Percentiles rank a stretch among this genome's conserved stretches.
Evolutionary conservation across 2,113 vertebrate species (phyloP).

Genomic region (Albula glossodonta): DNA sequence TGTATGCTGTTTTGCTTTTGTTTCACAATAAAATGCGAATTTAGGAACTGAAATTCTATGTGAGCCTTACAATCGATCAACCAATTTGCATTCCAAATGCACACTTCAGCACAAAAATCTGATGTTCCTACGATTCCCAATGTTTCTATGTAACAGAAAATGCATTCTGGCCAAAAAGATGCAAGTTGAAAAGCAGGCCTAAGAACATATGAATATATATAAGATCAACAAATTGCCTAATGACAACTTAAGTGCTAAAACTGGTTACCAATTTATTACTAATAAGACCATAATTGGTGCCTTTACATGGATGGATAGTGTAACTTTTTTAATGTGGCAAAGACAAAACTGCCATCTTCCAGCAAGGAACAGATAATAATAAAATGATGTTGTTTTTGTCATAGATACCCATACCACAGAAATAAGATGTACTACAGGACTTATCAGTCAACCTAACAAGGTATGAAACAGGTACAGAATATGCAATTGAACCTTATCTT

Average conservation of each 20-base stretch:
- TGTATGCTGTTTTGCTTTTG: no score
- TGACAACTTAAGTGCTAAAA: not conserved
- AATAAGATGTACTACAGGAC: no score
- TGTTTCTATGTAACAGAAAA: not conserved
- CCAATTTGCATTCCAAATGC: not conserved
- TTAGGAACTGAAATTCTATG: not conserved
- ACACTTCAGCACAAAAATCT: not conserved
- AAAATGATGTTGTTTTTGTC: not conserved
- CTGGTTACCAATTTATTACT: not conserved
- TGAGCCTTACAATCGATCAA: not conserved
- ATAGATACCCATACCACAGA: no score
- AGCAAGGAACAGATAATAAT: not conserved
- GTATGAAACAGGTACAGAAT: no score
- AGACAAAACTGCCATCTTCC: conserved; percentile 22
- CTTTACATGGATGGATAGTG: conserved; percentile 8
- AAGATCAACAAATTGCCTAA: not conserved
- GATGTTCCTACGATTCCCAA: no score
- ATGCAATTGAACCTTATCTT: no score
- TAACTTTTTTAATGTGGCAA: conserved; percentile 57
- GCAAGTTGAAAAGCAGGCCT: not conserved
- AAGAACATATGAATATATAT: not conserved
- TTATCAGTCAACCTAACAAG: no score
- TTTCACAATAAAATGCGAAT: no score
- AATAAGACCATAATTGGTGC: conserved; percentile 4
- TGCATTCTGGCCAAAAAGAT: not conserved